Evolutionary conservation across 2,797 vertebrate genomes (phyloP), one percentile per base, ranked within the genome.

Genomic region (Nannoperca obscura): DNA sequence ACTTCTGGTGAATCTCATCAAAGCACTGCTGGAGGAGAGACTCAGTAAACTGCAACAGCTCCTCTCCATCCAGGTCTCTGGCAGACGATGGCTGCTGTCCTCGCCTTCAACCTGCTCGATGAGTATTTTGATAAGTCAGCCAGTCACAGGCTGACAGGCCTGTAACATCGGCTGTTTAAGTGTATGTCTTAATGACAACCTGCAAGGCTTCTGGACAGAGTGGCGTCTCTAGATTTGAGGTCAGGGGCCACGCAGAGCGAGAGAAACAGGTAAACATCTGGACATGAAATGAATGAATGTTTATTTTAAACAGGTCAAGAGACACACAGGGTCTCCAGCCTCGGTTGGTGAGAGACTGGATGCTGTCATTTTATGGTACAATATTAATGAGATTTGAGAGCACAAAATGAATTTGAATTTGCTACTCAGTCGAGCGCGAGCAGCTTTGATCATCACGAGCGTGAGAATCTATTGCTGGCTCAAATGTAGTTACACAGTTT

Each of bases 141-240:
- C 42, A 42, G 44, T 71, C 84, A 88, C 76, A 32, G 68, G 15
- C 15, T 71, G 85, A 88, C 76, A 32, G 68, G 15, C 15, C 14
- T 22, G 63, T 76, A 30, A 68, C 14, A 13, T 40, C 0, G 2
- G 1, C 30, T 50, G 3, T 61, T 65, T 68, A 53, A 52, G 57
- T 1, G 2, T n/a, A 8, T 1, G 47, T 78, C 58, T 3, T 40
- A 24, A 36, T 64, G 59, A 81, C 71, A 34, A 40, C 46, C 22
- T 30, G 62, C 8, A 36, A 71, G 57, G 30, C 47, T 17, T 65
- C 44, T 14, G 60, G 54, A 64, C 42, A 22, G 34, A 64, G 30
- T 6, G 22, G 22, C 7, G 3, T 54, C 8, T 47, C 9, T 1
- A 20, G 17, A 60, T 32, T 7, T 24, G 24, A 22, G 30, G 71